These are phyloP conservation scores for Ophthalmotilapia sp. DNA, from an alignment of 2,113 vertebrate species.

Conservation along the genomic window DNA sequence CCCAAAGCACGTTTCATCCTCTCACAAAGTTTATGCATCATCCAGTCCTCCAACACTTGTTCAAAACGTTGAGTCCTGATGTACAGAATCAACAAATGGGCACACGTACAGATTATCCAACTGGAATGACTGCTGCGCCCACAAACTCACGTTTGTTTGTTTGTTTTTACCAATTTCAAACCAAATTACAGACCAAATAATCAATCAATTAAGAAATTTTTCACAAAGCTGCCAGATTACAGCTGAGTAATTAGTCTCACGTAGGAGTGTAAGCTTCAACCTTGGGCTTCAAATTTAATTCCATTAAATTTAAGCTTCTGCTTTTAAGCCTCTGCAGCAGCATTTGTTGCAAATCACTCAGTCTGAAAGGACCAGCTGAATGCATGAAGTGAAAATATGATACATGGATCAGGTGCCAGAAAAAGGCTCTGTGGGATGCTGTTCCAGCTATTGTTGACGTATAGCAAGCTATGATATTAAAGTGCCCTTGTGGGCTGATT, in stretches of 20 bases:
- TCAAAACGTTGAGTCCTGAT: not conserved
- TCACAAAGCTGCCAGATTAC: not conserved
- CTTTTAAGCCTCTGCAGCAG: not conserved
- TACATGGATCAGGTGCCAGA: not conserved
- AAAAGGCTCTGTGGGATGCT: not conserved
- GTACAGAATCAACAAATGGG: not conserved
- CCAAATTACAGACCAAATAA: not conserved
- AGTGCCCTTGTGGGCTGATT: not conserved
- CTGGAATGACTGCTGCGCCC: not conserved
- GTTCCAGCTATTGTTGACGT: not conserved
- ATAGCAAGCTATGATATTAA: not conserved
- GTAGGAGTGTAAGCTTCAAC: not conserved
- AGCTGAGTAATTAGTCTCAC: not conserved
- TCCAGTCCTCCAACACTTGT: not conserved
- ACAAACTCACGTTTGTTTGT: not conserved
- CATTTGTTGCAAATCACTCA: not conserved
- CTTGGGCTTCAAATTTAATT: not conserved
- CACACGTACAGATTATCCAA: not conserved
- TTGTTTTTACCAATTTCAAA: not conserved
- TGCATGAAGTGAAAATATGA: not conserved
- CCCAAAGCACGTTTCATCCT: slow-evolving; percentile 29
- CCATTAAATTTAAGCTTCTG: slow-evolving; percentile 3
- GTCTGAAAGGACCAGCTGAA: not conserved
- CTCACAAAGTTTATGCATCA: not conserved
- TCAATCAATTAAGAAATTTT: not conserved